Percentiles rank a stretch among this genome's conserved stretches.
Evolutionary conservation across 2,888 invertebrate species (phyloP).

Genomic region (Polylopha cassiicola): DNA sequence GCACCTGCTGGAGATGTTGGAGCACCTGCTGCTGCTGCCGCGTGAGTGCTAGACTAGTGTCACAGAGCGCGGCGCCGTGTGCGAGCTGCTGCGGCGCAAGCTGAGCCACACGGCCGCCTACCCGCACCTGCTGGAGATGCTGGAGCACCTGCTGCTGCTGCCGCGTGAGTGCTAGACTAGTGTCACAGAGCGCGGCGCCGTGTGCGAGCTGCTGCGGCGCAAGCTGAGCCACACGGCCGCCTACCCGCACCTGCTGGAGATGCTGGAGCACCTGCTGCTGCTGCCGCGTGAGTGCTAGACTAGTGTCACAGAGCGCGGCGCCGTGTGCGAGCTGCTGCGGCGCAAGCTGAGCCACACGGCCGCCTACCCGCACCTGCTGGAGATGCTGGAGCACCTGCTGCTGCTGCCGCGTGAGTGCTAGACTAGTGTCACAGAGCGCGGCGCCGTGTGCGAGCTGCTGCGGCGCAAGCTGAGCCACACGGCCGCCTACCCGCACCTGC

Average conservation of each 20-base stretch:
- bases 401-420: conserved; percentile 87
- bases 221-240: conserved; percentile 95
- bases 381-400: conserved; percentile 91
- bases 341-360: conserved; percentile 93
- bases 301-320: conserved; percentile 93
- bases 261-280: conserved; percentile 91
- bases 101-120: conserved; percentile 95
- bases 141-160: conserved; percentile 91
- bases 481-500: no score
- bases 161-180: conserved; percentile 88
- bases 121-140: conserved; percentile 92
- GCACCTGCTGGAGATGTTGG: conserved; percentile 91
- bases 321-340: conserved; percentile 93
- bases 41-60: no score
- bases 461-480: no score
- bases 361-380: conserved; percentile 95
- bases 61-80: conserved; percentile 95
- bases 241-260: conserved; percentile 93
- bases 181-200: conserved; percentile 92
- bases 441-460: no score
- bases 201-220: conserved; percentile 92
- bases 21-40: conserved; percentile 91
- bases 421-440: no score
- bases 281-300: conserved; percentile 87
- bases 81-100: conserved; percentile 91